Conservation (phyloP, 2,113 vertebrate species). For the Stercorarius parasiticus region DNA sequence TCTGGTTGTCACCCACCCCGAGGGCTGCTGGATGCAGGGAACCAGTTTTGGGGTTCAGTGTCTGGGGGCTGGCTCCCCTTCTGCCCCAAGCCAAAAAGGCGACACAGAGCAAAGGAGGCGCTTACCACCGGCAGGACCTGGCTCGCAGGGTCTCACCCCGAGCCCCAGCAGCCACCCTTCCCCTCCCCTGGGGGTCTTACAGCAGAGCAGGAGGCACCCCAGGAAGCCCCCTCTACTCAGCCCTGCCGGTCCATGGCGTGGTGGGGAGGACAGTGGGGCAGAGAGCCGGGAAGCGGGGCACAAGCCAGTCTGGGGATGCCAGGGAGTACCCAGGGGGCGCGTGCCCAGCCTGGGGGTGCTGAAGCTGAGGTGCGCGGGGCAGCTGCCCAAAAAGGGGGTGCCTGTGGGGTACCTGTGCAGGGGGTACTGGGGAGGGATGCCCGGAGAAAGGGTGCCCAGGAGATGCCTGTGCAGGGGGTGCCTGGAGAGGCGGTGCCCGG, state of each 20-base stretch:
- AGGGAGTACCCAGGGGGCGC: neutral
- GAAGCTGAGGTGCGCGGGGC: neutral
- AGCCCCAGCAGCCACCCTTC: neutral
- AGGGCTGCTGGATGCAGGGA: neutral
- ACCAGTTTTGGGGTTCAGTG: neutral
- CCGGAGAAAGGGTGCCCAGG: too few species aligned
- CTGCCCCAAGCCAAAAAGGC: neutral
- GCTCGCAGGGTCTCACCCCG: neutral
- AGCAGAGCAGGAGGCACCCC: neutral
- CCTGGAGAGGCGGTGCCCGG: neutral
- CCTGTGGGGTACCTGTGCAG: neutral
- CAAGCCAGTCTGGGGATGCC: neutral
- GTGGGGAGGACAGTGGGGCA: neutral
- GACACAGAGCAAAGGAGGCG: neutral
- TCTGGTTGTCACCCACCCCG: neutral
- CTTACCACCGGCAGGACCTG: too few species aligned
- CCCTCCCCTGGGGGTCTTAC: neutral
- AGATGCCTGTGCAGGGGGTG: neutral
- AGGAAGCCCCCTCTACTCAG: neutral
- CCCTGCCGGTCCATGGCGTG: neutral
- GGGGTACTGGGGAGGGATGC: neutral
- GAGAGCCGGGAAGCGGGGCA: neutral
- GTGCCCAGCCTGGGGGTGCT: neutral
- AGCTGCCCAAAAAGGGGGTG: neutral
- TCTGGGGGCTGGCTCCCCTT: neutral